These are phyloP conservation scores for Orthosia gracilis DNA, from an alignment of 2,888 invertebrate genomes.

Conservation along the genomic window DNA sequence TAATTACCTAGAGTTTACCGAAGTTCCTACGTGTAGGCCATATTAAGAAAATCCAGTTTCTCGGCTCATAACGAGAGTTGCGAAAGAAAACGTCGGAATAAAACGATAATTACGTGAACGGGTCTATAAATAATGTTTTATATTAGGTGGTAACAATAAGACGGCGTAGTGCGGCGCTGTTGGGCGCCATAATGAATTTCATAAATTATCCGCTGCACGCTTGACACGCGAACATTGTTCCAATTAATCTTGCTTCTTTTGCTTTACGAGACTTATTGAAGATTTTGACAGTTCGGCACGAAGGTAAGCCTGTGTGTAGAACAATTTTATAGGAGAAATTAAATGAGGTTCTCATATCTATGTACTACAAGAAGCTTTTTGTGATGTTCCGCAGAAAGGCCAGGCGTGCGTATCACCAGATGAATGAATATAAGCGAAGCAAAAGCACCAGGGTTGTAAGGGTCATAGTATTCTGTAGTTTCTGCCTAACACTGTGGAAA, in stretches of 20 bases:
- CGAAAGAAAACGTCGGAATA: conserved; percentile 55
- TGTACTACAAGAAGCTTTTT: background rate
- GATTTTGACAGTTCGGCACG: conserved; percentile 63
- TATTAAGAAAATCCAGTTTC: conserved; percentile 60
- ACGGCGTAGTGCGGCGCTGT: conserved; percentile 50
- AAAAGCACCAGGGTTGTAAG: no score
- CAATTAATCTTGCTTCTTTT: conserved; percentile 67
- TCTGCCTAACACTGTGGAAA: no score
- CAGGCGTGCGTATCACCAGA: no score
- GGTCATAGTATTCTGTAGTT: no score
- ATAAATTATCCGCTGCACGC: conserved; percentile 70
- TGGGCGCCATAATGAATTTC: conserved; percentile 72
- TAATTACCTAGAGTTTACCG: conserved; percentile 46
- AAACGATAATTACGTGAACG: conserved; percentile 61
- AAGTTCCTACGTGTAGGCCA: conserved; percentile 50
- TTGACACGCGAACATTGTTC: conserved; percentile 66
- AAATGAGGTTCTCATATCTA: background rate
- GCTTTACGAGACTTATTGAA: conserved; percentile 65
- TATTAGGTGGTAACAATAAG: conserved; percentile 65
- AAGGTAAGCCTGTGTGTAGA: conserved; percentile 33
- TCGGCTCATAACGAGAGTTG: conserved; percentile 53
- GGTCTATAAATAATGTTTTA: conserved; percentile 65
- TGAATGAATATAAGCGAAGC: no score
- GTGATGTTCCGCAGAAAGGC: no score
- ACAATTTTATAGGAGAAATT: conserved; percentile 21